These are phyloP conservation scores for Mactromeris polynyma DNA, from an alignment of 2,888 invertebrate species.

Conservation along the genomic window DNA sequence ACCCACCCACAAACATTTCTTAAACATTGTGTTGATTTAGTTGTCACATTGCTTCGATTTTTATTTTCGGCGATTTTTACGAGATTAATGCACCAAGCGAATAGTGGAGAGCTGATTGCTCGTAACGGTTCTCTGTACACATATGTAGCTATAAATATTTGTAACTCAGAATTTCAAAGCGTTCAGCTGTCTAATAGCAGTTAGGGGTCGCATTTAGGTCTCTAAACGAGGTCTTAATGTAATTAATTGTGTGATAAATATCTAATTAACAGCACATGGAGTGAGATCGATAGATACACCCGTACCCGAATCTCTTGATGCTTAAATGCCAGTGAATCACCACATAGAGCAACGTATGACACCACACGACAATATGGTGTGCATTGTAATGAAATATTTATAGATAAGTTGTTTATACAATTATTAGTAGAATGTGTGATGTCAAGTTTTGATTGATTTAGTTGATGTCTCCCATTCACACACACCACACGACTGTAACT, in stretches of 20 bases:
- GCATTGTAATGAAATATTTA: neutral
- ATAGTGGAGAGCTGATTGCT: neutral
- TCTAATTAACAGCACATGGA: neutral
- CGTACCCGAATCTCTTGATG: neutral
- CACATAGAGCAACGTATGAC: neutral
- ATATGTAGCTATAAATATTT: neutral
- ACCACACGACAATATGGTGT: neutral
- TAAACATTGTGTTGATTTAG: too few species aligned
- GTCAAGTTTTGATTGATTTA: neutral
- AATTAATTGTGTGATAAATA: neutral
- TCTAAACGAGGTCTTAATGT: constrained; percentile 2
- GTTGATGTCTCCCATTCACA: neutral
- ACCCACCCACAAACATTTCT: too few species aligned
- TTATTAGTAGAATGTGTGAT: neutral
- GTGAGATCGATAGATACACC: neutral
- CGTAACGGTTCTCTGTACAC: neutral
- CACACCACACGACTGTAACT: too few species aligned
- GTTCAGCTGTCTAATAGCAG: neutral
- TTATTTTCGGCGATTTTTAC: too few species aligned
- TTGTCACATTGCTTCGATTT: too few species aligned
- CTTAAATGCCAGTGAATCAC: neutral
- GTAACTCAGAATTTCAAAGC: neutral
- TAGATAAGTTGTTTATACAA: neutral
- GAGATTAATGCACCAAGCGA: too few species aligned
- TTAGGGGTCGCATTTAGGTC: neutral